phyloP scores from a whole-genome alignment of 2,797 vertebrate species.

The Odontamblyopus rebecca region DNA sequence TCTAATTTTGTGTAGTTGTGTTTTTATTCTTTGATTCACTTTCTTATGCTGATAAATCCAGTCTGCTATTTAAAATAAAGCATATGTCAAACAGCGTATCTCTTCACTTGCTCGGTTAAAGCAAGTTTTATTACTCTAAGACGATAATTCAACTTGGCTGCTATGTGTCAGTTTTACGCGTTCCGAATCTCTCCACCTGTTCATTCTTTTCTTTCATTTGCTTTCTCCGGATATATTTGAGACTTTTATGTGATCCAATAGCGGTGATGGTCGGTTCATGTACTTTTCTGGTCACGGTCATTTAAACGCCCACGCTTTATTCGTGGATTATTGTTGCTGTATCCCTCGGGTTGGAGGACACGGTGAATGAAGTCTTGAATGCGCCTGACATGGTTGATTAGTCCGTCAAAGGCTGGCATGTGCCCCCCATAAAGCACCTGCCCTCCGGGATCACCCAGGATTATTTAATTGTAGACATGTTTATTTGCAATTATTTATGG shows the following conservation, averaged over 20 bases:
- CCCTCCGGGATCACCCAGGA: constrained; percentile 36
- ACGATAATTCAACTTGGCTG: constrained; percentile 2
- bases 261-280: constrained; percentile 35
- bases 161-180: background rate
- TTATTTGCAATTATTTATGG: constrained; percentile 12
- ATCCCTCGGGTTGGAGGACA: constrained; percentile 57
- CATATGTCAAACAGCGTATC: background rate
- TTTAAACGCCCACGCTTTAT: constrained; percentile 61
- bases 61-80: background rate
- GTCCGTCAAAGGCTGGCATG: constrained; percentile 64
- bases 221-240: constrained; percentile 24
- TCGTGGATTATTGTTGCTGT: constrained; percentile 55
- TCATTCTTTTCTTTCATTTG: background rate
- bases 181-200: constrained; percentile 46
- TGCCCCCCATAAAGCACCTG: constrained; percentile 57
- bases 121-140: background rate
- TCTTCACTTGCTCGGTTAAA: background rate
- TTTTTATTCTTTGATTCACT: background rate
- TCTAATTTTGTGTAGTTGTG: too few relatives aligned
- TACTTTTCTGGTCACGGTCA: constrained; percentile 51
- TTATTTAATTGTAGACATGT: constrained; percentile 17
- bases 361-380: constrained; percentile 65
- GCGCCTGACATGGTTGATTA: constrained; percentile 68
- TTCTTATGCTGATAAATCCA: background rate
- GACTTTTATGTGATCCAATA: constrained; percentile 25